These are phyloP conservation scores for Catocala nupta DNA, from an alignment of 2,888 invertebrate species.

Conservation along the genomic window DNA sequence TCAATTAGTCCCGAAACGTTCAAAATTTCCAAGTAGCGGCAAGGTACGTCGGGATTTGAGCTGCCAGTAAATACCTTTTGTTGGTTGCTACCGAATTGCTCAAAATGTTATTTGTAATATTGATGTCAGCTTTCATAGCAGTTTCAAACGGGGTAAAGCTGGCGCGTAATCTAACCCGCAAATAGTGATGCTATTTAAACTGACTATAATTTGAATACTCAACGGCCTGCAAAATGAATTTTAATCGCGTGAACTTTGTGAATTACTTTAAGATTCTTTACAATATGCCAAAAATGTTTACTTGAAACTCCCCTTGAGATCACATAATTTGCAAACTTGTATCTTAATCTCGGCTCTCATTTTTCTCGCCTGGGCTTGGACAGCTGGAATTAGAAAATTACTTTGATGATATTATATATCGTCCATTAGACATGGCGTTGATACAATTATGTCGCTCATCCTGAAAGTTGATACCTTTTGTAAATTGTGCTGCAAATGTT, in stretches of 20 bases:
- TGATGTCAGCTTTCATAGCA: conserved; percentile 62
- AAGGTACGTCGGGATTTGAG: conserved; percentile 44
- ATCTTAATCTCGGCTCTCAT: conserved; percentile 14
- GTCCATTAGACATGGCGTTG: conserved; percentile 7
- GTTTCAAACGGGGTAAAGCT: conserved; percentile 54
- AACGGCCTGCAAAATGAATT: conserved; percentile 28
- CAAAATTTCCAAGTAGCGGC: conserved; percentile 45
- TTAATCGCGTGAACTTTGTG: conserved; percentile 28
- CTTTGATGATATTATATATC: conserved; percentile 4
- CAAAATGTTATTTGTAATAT: conserved; percentile 68
- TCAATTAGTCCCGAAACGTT: conserved; percentile 45
- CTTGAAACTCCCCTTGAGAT: conserved; percentile 5
- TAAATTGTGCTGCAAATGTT: neutral
- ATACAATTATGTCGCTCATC: neutral
- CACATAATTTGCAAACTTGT: conserved; percentile 8
- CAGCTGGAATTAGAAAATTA: conserved; percentile 15
- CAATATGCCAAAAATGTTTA: conserved; percentile 10
- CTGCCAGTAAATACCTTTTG: conserved; percentile 36
- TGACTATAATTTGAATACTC: conserved; percentile 33
- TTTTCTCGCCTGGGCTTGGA: conserved; percentile 10
- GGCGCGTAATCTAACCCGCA: conserved; percentile 57
- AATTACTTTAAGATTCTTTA: conserved; percentile 9
- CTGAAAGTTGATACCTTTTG: neutral
- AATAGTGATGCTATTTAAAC: conserved; percentile 47
- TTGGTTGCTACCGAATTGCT: conserved; percentile 59